phyloP scores from a whole-genome alignment of 1,140 invertebrate genomes.

The Drosophila watanabei region DNA sequence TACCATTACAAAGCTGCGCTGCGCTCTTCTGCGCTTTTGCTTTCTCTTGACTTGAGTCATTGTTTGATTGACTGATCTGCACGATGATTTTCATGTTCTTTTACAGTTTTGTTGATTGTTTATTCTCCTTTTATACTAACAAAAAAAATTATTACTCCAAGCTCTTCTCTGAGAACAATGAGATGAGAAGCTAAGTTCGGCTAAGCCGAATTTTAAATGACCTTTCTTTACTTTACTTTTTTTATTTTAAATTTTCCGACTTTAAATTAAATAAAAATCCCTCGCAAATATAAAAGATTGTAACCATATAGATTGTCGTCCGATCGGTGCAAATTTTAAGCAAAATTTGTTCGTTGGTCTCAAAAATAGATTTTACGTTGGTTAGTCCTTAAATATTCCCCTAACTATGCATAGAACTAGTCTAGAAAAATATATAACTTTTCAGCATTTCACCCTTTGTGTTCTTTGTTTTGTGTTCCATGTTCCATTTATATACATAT shows the following conservation, averaged over 20 bases:
- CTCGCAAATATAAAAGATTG: background rate
- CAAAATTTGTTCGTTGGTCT: background rate
- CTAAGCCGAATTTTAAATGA: slow-evolving; percentile 1
- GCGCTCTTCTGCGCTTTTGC: slow-evolving; percentile 26
- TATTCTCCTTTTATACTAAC: slow-evolving; percentile 24
- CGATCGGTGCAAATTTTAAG: background rate
- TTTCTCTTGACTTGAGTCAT: slow-evolving; percentile 7
- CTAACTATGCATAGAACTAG: too few species aligned
- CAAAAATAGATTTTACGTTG: background rate
- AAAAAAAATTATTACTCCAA: background rate
- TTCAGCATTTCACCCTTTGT: background rate
- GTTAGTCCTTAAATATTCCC: background rate
- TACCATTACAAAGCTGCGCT: slow-evolving; percentile 17
- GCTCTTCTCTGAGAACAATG: background rate
- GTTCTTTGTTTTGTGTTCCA: slow-evolving; percentile 38
- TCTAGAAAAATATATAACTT: background rate
- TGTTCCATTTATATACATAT: slow-evolving; percentile 29
- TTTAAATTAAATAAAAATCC: background rate
- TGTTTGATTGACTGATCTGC: slow-evolving; percentile 29
- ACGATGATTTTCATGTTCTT: slow-evolving; percentile 21
- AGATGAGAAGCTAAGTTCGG: background rate
- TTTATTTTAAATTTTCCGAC: background rate
- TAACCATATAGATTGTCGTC: background rate
- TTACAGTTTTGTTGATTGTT: slow-evolving; percentile 36
- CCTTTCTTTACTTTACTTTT: background rate